Evolutionary conservation across 2,113 vertebrate genomes (phyloP), one percentile per base, ranked within the genome.

Genomic region (Nanger granti): DNA sequence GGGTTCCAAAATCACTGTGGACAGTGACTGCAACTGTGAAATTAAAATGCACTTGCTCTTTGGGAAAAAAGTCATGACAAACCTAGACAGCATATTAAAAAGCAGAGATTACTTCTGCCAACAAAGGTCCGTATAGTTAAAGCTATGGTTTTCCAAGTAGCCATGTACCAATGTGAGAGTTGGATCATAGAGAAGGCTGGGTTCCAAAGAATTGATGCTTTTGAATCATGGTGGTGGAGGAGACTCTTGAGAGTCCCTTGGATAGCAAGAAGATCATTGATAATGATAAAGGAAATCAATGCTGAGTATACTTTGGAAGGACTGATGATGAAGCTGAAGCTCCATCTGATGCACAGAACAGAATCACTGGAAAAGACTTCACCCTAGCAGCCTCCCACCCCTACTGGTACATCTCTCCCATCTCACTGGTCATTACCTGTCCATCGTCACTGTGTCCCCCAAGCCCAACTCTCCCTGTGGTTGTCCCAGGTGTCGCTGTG

Each of bases 81-180:
- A 41, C 0, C 22, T 76, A 76, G 22, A 76, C 69, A 26, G 3
- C 10, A 26, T 76, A 41, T 76, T 41, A 44, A 76, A 76, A 76
- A 76, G 37, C 69, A 76, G 69, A 41, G 69, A 76, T 41, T 37
- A 41, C 69, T 76, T 76, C 4, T 76, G 22, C 69, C 69, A 76
- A 76, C 37, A 76, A 44, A 76, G 69, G 5, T 26, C 22, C 0
- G 0, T 44, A 44, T 76, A 76, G 22, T 44, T 13, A 76, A 76
- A 76, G 20, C 22, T 76, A 76, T 76, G 22, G 22, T 26, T 76
- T 76, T 76, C 22, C 69, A 22, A 76, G 69, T 76, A 44, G 69
- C 69, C 37, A 26, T 26, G 37, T 13, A 44, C 0, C 0, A 41
- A 76, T 41, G 22, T 76, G 5, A 41, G 22, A 76, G 22, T 14